These are phyloP conservation scores for Mesoligia furuncula DNA, from an alignment of 2,888 invertebrate genomes.

Conservation along the genomic window DNA sequence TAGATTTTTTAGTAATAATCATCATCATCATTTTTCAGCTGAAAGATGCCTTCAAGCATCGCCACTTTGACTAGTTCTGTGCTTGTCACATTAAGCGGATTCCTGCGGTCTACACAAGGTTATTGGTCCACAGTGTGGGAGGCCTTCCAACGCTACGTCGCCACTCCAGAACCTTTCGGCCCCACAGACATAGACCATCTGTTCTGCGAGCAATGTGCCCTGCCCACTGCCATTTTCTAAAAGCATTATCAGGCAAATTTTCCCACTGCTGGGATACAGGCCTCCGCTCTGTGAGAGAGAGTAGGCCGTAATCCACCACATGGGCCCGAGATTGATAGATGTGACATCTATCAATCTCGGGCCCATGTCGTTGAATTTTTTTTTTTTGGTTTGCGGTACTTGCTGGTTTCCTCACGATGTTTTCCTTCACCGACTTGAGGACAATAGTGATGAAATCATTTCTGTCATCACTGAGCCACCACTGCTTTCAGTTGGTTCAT, in stretches of 20 bases:
- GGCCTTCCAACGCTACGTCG: background rate
- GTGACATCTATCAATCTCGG: too few species aligned
- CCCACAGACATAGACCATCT: too few species aligned
- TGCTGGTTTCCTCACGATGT: background rate
- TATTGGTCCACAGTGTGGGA: background rate
- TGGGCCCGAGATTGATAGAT: background rate
- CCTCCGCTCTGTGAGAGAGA: background rate
- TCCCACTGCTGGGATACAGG: background rate
- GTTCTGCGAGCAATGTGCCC: background rate
- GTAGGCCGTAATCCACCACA: too few species aligned
- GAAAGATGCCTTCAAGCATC: background rate
- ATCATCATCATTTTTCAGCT: background rate
- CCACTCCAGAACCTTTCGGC: background rate
- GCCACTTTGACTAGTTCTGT: too few species aligned
- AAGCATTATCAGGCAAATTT: too few species aligned
- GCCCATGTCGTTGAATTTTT: background rate
- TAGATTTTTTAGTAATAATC: background rate
- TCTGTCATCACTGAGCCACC: too few species aligned
- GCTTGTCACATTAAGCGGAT: too few species aligned
- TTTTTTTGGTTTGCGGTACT: background rate
- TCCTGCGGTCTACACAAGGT: background rate
- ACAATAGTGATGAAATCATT: too few species aligned
- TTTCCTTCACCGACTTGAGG: background rate
- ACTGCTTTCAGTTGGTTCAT: too few species aligned
- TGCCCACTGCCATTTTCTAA: background rate